Base-by-base conservation (phyloP, 2,113 vertebrate genomes). In the Rhinichthys klamathensis region DNA sequence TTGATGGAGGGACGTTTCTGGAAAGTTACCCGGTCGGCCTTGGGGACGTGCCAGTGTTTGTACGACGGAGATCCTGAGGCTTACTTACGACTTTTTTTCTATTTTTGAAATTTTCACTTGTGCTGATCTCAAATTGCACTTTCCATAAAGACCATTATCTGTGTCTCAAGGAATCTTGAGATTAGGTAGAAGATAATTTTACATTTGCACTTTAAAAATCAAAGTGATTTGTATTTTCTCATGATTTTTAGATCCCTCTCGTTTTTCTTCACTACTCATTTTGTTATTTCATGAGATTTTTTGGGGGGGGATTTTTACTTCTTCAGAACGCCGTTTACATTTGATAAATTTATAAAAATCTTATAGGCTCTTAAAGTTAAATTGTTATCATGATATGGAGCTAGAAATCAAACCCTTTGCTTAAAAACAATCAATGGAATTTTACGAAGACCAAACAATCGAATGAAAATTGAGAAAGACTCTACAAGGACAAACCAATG, bases 1-100 rank as follows among this genome's bases (percentile, higher is more conserved):
- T 97, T 0, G 95, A 96, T 0, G 97, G 97, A 21, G 97, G 96
- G 87, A 97, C 95, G 83, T 76, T 94, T 27, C 90, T 98, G 73
- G 93, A 94, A 86, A 94, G 94, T 80, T 97, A 96, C 89, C 94
- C 95, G 0, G 96, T 95, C 46, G 88, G 93, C 81, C 91, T 97
- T 56, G 91, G 91, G 0, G 94, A 96, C 13, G 96, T 97, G 91
- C 95, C 95, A 0, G 92, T 97, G 88, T 97, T 98, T 83, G 78
- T 95, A 23, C 94, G 92, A 75, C 90, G 89, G 54, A 91, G 84
- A 82, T 88, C 87, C 63, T 93, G 93, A 94, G 88, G 91, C 77
- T 78, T 74, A 63, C 73, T 82, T 75, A 87, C 70, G 73, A 76
- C 70, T 76, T 82, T 79, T 80, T 88, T 91, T n/a, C 80, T 89